Percentiles rank a stretch among this genome's conserved stretches.
These are phyloP conservation scores for Imbricaverruca yamaguchii DNA, from an alignment of 2,888 invertebrate species.

Conservation along the genomic window DNA sequence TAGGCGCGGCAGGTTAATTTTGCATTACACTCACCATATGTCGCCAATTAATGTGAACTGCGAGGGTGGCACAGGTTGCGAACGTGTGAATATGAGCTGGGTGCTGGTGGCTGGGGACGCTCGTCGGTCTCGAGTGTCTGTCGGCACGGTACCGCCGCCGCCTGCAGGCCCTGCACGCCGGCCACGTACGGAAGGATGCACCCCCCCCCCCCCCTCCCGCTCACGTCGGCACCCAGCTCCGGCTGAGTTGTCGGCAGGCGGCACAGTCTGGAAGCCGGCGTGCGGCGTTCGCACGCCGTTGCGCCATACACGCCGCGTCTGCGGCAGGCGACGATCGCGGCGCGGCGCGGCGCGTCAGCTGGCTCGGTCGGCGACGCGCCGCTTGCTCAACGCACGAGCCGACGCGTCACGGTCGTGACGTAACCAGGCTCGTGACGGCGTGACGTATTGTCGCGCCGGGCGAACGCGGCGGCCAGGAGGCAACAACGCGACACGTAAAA, in stretches of 20 bases:
- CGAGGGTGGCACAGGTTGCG: not conserved
- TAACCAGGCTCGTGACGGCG: not conserved
- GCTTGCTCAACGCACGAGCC: not conserved
- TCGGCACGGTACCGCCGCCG: too few species aligned
- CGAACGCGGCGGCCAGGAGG: too few species aligned
- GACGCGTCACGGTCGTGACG: not conserved
- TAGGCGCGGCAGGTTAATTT: not conserved
- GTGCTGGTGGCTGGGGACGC: too few species aligned
- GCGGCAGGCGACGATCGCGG: not conserved
- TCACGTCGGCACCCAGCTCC: too few species aligned
- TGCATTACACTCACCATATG: not conserved
- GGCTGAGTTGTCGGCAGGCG: too few species aligned
- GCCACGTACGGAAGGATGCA: too few species aligned
- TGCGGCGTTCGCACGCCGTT: not conserved
- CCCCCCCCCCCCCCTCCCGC: too few species aligned
- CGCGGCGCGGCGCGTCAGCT: not conserved
- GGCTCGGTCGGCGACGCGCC: not conserved
- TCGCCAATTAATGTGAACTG: not conserved
- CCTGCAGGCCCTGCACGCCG: too few species aligned
- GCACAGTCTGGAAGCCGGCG: too few species aligned
- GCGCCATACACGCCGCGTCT: not conserved
- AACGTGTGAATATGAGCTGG: not conserved
- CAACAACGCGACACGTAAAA: too few species aligned
- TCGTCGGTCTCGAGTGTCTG: too few species aligned
- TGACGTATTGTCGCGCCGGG: too few species aligned